Evolutionary conservation across 2,113 vertebrate species (phyloP), one percentile per base, ranked within the genome.

Genomic region (Dicaeum eximium): DNA sequence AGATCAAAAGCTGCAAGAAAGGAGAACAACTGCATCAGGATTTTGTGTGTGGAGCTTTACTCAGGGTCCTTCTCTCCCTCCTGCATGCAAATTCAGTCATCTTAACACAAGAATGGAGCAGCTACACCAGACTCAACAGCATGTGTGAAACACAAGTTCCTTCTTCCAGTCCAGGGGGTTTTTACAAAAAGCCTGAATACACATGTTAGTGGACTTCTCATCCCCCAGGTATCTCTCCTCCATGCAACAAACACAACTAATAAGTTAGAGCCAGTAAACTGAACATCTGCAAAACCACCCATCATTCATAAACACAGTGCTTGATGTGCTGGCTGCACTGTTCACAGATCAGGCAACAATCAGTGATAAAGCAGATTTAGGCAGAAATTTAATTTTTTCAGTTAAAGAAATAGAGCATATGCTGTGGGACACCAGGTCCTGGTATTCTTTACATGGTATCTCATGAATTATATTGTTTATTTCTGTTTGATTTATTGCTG

Each of bases 161-260:
- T 11, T 62, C 65, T 88, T 56, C 60, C 50, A 79, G 4, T 14
- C 12, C 24, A 19, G 21, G 1, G 16, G 3, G 5, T 24, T 79
- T 69, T 45, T 14, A 18, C 19, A 66, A 77, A 72, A 56, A 37
- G 10, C 10, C 54, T 37, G n/a, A 11, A 60, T n/a, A 40, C 13
- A 8, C 3, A 3, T 0, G 0, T 35, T 21, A 61, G 23, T 6
- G 12, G 45, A 45, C 24, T 74, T 61, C 27, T 66, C 3, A 1
- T 23, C 30, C 15, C 30, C 45, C 47, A 47, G 70, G 16, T 47
- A 67, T 9, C 50, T 42, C 33, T 78, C 48, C 25, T 73, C 42
- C 33, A 12, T 5, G 13, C 17, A 58, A 73, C 22, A 78, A 87
- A 57, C 11, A 62, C 21, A 78, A 54, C 11, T 58, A 44, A 21